Conservation (phyloP, 2,113 vertebrate species). For the Dascyllus trimaculatus region DNA sequence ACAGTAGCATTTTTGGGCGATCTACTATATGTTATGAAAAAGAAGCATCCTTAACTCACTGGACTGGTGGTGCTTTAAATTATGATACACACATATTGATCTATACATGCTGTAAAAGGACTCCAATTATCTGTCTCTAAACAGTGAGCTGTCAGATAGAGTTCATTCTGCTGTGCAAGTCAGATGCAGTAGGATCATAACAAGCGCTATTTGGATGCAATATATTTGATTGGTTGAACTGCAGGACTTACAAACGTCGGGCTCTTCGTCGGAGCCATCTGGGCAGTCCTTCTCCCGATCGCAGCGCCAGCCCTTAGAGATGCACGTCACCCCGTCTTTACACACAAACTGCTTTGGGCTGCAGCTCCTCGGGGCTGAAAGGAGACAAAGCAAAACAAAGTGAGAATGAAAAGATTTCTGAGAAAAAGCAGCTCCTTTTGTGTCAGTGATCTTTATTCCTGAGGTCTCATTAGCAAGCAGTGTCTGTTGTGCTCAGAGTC, state of each 20-base stretch:
- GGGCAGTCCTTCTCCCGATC: constrained; percentile 98
- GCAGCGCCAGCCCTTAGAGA: constrained; percentile 98
- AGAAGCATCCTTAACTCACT: not conserved
- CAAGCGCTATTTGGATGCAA: not conserved
- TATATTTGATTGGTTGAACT: not conserved
- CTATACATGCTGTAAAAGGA: no score
- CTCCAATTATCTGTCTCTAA: no score
- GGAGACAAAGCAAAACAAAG: constrained; percentile 45
- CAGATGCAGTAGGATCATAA: constrained; percentile 25
- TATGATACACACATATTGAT: not conserved
- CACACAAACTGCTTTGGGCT: constrained; percentile 98
- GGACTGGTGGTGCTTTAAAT: not conserved
- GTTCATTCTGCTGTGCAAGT: not conserved
- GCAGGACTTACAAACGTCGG: constrained; percentile 94
- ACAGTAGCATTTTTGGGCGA: no score
- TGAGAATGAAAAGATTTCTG: constrained; percentile 34
- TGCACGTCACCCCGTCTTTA: constrained; percentile 96
- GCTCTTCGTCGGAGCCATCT: constrained; percentile 95
- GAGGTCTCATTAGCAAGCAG: constrained; percentile 67
- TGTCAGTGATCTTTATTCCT: constrained; percentile 57
- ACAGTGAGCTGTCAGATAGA: no score
- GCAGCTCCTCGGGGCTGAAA: constrained; percentile 94
- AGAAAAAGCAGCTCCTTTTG: constrained; percentile 35
- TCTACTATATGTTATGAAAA: not conserved
- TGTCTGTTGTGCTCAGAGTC: constrained; percentile 58